Evolutionary conservation across 92 coral and sea anemone genomes (phyloP).

Genomic region (Epizoanthus scotinus): DNA sequence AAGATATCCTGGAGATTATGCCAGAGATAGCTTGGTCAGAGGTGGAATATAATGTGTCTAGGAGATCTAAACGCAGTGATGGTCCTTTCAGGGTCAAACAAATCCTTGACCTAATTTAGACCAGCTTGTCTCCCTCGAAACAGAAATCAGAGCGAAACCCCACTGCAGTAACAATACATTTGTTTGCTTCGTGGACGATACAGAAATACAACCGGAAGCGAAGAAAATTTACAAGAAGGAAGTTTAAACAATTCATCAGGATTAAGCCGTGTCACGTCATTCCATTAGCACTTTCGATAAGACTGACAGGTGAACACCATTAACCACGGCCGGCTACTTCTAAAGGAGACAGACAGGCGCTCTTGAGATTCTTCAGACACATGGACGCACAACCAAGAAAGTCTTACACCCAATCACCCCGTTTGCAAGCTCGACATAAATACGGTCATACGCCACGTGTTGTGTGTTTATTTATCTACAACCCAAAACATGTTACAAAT

Average conservation of each 20-base stretch:
- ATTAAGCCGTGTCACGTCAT: conserved; percentile 23
- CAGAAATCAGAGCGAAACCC: neutral
- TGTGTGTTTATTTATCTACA: conserved; percentile 3
- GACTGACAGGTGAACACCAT: conserved; percentile 28
- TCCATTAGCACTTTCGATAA: conserved; percentile 33
- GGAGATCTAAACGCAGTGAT: neutral
- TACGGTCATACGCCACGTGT: neutral
- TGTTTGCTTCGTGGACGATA: neutral
- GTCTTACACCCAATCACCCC: neutral
- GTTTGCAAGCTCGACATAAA: neutral
- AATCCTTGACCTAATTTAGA: conserved; percentile 24
- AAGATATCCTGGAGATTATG: conserved; percentile 11
- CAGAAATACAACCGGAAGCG: conserved; percentile 21
- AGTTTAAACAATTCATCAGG: conserved; percentile 30
- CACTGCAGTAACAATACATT: neutral
- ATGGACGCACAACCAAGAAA: neutral
- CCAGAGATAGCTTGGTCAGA: conserved; percentile 10
- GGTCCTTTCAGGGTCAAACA: conserved; percentile 18
- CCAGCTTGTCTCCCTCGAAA: conserved; percentile 5
- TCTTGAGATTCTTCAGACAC: neutral
- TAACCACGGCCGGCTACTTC: conserved; percentile 20
- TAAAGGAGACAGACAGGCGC: neutral
- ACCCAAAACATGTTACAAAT: neutral
- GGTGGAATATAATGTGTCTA: neutral
- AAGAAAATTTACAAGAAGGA: conserved; percentile 1